Percentiles rank a stretch among this genome's conserved stretches.
Evolutionary conservation across 2,888 invertebrate genomes (phyloP).

Genomic region (Cheilosia variabilis): DNA sequence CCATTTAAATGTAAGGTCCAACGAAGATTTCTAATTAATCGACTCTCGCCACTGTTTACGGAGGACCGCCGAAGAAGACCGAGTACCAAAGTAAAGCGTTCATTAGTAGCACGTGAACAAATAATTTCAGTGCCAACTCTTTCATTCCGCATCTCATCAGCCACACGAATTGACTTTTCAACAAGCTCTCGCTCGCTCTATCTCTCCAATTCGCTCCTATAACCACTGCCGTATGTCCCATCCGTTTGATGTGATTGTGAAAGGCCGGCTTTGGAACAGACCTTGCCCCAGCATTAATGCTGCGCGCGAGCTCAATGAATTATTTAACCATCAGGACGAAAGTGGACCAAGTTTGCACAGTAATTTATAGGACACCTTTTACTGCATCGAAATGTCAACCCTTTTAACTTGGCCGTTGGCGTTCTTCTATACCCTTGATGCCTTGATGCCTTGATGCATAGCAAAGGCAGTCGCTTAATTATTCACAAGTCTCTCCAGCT

Average conservation of each 20-base stretch:
- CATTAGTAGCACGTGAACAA: constrained; percentile 66
- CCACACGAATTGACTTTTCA: constrained; percentile 61
- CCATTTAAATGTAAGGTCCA: constrained; percentile 29
- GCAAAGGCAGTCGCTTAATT: constrained; percentile 59
- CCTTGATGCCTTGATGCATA: constrained; percentile 73
- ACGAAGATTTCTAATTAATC: constrained; percentile 50
- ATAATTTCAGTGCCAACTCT: constrained; percentile 59
- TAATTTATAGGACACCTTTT: constrained; percentile 65
- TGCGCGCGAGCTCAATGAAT: constrained; percentile 58
- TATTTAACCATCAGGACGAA: constrained; percentile 60
- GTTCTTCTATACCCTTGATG: constrained; percentile 51
- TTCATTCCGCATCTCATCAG: constrained; percentile 50
- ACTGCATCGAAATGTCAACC: constrained; percentile 68
- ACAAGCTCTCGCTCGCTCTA: neutral
- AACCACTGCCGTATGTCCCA: neutral
- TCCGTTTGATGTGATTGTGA: constrained; percentile 17
- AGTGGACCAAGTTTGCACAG: constrained; percentile 70
- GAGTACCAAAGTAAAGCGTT: constrained; percentile 42
- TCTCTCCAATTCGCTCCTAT: neutral
- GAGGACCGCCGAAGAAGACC: constrained; percentile 6
- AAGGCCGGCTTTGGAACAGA: constrained; percentile 32
- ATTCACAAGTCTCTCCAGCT: constrained; percentile 56
- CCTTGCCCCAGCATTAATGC: constrained; percentile 66
- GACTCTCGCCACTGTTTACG: constrained; percentile 44
- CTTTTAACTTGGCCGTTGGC: constrained; percentile 26